Percentiles rank a stretch among this genome's conserved stretches.
phyloP scores from a whole-genome alignment of 2,113 vertebrate species.

The Gopherus evgoodei region DNA sequence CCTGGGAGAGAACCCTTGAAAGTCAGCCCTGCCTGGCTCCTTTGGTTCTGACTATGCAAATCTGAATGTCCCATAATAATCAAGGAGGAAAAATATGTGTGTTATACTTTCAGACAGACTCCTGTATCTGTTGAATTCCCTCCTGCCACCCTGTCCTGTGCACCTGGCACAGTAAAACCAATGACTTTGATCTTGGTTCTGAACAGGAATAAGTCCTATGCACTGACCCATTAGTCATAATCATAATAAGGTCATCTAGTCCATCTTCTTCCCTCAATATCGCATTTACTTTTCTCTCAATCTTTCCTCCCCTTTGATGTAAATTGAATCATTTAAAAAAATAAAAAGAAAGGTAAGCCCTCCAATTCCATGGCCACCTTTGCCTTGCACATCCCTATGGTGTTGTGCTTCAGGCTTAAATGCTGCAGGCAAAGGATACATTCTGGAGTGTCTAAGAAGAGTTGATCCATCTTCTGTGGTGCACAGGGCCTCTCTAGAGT shows the following conservation, averaged over 20 bases:
- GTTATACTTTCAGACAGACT: fast-evolving
- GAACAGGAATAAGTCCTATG: neutral
- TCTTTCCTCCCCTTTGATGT: neutral
- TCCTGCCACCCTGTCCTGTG: neutral
- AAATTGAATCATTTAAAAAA: neutral
- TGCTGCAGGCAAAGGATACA: neutral
- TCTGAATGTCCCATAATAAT: neutral
- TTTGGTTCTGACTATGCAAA: neutral
- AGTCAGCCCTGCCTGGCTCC: neutral
- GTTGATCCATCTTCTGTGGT: neutral
- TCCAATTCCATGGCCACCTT: neutral
- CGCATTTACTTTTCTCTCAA: neutral
- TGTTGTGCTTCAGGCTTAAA: neutral
- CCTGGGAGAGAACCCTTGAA: neutral
- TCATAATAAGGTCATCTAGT: neutral
- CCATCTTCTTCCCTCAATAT: neutral
- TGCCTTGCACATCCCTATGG: neutral
- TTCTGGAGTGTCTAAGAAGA: neutral
- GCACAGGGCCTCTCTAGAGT: neutral
- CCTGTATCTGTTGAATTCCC: neutral
- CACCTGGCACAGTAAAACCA: neutral
- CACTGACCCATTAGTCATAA: neutral
- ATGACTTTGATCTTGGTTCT: neutral
- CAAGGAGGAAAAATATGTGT: neutral
- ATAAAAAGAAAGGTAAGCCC: neutral